Base-by-base conservation (phyloP, 2,888 invertebrate species). In the Pachydiplax longipennis region DNA sequence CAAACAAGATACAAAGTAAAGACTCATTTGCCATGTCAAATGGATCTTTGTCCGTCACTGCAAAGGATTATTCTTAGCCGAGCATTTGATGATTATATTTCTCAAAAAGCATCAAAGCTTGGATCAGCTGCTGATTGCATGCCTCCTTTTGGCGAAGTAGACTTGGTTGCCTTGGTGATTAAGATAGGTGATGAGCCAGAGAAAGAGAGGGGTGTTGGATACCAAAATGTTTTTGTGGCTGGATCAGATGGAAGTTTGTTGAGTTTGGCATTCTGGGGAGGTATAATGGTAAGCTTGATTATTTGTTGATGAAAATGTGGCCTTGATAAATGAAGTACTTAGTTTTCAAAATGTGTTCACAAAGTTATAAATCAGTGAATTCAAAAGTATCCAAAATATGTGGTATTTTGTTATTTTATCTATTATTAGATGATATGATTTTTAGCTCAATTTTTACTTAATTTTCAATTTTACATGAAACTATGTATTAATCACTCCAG, bases 141-240 rank as follows among this genome's bases (percentile, higher is more conserved):
- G 91, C 95, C 95, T 6, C 91, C 93, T 15, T 96, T 96, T 93
- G 95, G 96, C 91, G 97, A 97, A 94, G 95, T 97, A 92, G 97
- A 98, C 94, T 96, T 96, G 15, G 95, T 96, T 6, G 97, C 97
- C 1, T 92, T 97, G 3, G 95, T 97, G 73, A 94, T 96, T 40
- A 93, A 94, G 91, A 94, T 96, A 65, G 95, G 95, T 91, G 94
- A 95, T 40, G 93, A 94, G 44, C 94, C 94, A 40, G 93, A 93
- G 91, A 65, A 61, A 58, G 94, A 94, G 92, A 93, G 93, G 61
- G 93, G 91, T 65, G 91, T 91, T 91, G 92, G 48, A 90, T 93
- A 92, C 91, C 96, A 96, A 93, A 95, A 95, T 91, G 94, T 96
- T 0, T 96, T 95, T 93, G 90, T 96, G 31, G 93, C 95, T 0